phyloP scores from a whole-genome alignment of 2,888 invertebrate genomes.

The Lasioglossum oenotherae region DNA sequence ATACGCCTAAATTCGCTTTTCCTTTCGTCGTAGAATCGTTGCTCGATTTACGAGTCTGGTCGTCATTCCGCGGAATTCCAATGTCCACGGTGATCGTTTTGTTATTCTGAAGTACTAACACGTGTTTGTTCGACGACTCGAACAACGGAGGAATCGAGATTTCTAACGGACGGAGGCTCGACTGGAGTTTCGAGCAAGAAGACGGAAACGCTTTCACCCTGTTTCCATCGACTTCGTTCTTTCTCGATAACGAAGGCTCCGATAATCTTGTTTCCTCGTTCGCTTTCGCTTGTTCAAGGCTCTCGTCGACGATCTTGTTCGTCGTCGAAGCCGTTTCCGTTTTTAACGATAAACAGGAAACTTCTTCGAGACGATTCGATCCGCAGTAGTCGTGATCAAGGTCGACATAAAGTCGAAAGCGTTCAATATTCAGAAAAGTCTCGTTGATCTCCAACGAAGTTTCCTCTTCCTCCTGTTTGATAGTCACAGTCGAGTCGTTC shows the following conservation, averaged over 20 bases:
- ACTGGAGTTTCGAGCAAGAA: conserved; percentile 46
- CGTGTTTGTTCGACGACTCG: conserved; percentile 69
- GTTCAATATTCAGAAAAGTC: neutral
- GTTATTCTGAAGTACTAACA: conserved; percentile 75
- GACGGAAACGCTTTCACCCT: conserved; percentile 24
- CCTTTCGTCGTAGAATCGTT: conserved; percentile 7
- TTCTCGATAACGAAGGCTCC: neutral
- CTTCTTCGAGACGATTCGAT: conserved; percentile 13
- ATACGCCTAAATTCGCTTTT: conserved; percentile 14
- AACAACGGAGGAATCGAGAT: conserved; percentile 77
- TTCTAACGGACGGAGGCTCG: conserved; percentile 73
- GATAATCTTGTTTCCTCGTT: conserved; percentile 1
- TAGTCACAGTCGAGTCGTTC: neutral
- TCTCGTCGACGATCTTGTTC: neutral
- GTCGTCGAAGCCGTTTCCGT: neutral
- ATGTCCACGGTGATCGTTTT: conserved; percentile 71
- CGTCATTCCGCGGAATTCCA: conserved; percentile 22
- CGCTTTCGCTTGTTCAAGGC: neutral
- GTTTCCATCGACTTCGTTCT: neutral
- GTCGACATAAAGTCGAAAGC: conserved; percentile 23
- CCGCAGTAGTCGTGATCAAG: conserved; percentile 63
- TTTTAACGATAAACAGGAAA: conserved; percentile 15
- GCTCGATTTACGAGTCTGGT: neutral
- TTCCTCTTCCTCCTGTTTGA: conserved; percentile 27
- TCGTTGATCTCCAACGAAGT: neutral